Base-by-base conservation (phyloP, 30 jellyfish, hydroid and myxozoan species). In the Nemopilema nomurai region DNA sequence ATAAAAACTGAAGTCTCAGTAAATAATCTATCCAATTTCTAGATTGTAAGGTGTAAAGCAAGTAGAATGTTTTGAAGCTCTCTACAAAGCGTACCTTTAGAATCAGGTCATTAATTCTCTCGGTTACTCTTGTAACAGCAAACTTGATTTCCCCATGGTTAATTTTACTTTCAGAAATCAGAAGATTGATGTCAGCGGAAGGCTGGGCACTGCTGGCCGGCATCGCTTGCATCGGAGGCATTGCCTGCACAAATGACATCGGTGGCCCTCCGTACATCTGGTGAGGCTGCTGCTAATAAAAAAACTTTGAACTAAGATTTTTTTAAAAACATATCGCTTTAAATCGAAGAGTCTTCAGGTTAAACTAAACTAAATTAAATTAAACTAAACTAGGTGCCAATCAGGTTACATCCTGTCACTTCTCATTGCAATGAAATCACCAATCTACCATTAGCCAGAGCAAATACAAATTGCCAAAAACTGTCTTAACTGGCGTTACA, bases 101-200 rank as follows among this genome's bases (percentile, higher is more conserved):
- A 18, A 76, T 62, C 22, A 91, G 33, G 51, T 82, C 84, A 63
- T 92, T 97, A 22, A 92, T 65, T 72, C 87, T 92, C 29, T 92
- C 98, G n/a, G 87, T 53, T 16, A 92, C 88, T 22, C 93, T 90
- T 1, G 73, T 49, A 17, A 92, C 87, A 31, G 90, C 93, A 20
- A 89, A 62, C 79, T 72, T 92, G 16, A 82, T 81, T 76, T 92
- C 98, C 18, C 90, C 85, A 23, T 86, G 95, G 32, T 87, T 86
- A 76, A 92, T 69, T 23, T 88, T 80, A 53, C 96, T 81, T 51
- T 92, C 98, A 25, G 98, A 81, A 62, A 87, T 53, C 63, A 92
- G 71, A 67, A 92, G 51, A 4, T 88, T 79, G 69, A 92, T 51
- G 26, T 92, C 98, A 9, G 82, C 71, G 13, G 95, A 31, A 20